A percentile compares a stretch with the other conserved stretches of the same genome.
Conservation (phyloP, 2,113 vertebrate species). For the Takifugu flavidus region DNA sequence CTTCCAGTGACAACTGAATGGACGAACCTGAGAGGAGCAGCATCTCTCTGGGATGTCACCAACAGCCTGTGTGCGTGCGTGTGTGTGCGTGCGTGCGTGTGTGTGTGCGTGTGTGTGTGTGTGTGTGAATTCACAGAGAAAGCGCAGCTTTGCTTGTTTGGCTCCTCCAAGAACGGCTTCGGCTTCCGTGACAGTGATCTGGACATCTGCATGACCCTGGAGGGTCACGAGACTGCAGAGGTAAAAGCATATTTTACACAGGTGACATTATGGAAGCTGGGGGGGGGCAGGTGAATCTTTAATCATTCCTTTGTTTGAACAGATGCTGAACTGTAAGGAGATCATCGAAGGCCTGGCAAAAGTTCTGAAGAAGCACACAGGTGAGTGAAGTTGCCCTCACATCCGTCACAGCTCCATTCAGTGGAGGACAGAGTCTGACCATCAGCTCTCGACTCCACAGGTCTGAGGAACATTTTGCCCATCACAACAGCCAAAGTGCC, state of each 20-base stretch:
- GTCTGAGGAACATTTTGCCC: constrained; percentile 97
- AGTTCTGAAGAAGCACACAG: constrained; percentile 94
- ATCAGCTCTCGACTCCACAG: constrained; percentile 60
- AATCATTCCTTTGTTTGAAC: constrained; percentile 16
- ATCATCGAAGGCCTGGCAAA: constrained; percentile 98
- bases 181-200: constrained; percentile 98
- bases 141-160: constrained; percentile 94
- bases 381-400: constrained; percentile 58
- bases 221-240: constrained; percentile 96
- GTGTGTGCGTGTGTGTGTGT: too few relatives aligned
- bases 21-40: too few relatives aligned
- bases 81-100: too few relatives aligned
- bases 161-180: constrained; percentile 98
- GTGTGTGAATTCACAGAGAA: constrained; percentile 75
- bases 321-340: constrained; percentile 98
- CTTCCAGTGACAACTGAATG: too few relatives aligned
- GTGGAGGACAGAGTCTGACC: not conserved
- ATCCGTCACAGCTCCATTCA: too few relatives aligned
- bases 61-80: too few relatives aligned
- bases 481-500: constrained; percentile 99
- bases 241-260: constrained; percentile 60
- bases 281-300: too few relatives aligned
- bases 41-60: too few relatives aligned
- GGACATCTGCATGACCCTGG: constrained; percentile 98
- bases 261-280: too few relatives aligned